Percentiles rank a stretch among this genome's conserved stretches.
phyloP scores from a whole-genome alignment of 2,113 vertebrate genomes.

The Corythornis vintsioides region DNA sequence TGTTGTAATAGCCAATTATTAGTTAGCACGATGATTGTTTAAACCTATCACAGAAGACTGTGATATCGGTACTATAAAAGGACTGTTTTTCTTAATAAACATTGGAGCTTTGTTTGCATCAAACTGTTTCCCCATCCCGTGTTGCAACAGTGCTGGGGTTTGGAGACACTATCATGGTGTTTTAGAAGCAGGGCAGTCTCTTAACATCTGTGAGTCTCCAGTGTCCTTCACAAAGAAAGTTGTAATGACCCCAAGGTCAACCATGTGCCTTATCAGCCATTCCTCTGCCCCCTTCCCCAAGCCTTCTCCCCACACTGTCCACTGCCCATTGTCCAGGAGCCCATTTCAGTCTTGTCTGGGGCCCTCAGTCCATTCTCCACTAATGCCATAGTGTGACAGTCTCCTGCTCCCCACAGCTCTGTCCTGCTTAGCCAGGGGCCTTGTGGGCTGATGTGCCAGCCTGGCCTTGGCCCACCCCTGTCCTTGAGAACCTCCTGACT shows the following conservation, averaged over 20 bases:
- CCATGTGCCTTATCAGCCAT: background rate
- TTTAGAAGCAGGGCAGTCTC: background rate
- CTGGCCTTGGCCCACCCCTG: background rate
- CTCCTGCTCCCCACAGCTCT: background rate
- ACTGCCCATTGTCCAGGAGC: fast-evolving
- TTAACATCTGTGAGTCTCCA: background rate
- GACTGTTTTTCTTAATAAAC: no score
- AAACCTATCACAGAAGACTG: no score
- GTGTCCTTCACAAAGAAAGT: background rate
- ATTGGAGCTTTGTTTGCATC: no score
- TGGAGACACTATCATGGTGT: background rate
- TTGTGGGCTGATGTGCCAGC: fast-evolving
- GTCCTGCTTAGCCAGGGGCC: background rate
- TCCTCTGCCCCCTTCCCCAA: fast-evolving
- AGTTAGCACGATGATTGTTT: no score
- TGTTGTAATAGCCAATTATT: no score
- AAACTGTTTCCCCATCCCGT: no score
- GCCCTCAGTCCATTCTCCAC: background rate
- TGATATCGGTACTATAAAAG: no score
- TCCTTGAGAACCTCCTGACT: background rate
- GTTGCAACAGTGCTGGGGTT: background rate
- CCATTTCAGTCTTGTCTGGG: background rate
- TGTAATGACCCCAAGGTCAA: background rate
- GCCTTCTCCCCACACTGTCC: background rate
- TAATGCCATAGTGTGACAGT: background rate